Evolutionary conservation across 2,113 vertebrate genomes (phyloP), one percentile per base, ranked within the genome.

Genomic region (Chauna torquata): DNA sequence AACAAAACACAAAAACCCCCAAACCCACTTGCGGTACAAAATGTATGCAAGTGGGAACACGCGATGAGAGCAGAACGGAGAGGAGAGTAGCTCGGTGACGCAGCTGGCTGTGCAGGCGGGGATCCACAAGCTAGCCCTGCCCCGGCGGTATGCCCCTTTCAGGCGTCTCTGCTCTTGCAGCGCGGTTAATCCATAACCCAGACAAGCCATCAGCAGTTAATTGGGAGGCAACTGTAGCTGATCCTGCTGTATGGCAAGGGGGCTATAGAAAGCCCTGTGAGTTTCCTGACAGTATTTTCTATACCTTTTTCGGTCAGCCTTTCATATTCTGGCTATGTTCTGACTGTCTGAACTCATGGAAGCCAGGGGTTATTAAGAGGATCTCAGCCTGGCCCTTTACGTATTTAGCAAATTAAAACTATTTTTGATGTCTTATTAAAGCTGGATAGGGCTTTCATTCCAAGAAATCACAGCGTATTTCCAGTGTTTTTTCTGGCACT

Each of bases 371-470:
- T 93, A 44, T 85, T 82, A 69, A n/a, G 32, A 42, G 22, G 47
- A 47, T 55, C 64, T 95, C 65, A 83, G 40, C 16, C 8, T 78
- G 32, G 6, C 24, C 32, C 20, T 66, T 74, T 86, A 54, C 27
- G 69, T 86, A 45, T 47, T 59, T 78, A 86, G 34, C 22, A 87
- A 91, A 87, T 84, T 66, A 84, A 59, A 84, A 58, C 34, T 57
- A 28, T 62, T 96, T 92, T 70, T 88, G 3, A 50, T 87, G n/a
- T 45, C 64, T 74, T 52, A 75, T 69, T 96, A 82, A 83, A 89
- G 40, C 68, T 81, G 40, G 14, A 65, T 79, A 86, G 74, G 82
- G 14, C 11, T 62, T 86, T 83, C 34, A 32, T 92, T 92, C 27
- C 59, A 84, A 71, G 28, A 68, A 74, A 79, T 75, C 61, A 55